Evolutionary conservation across 2,888 invertebrate species (phyloP), one percentile per base, ranked within the genome.

Genomic region (Oegoconia quadripuncta): DNA sequence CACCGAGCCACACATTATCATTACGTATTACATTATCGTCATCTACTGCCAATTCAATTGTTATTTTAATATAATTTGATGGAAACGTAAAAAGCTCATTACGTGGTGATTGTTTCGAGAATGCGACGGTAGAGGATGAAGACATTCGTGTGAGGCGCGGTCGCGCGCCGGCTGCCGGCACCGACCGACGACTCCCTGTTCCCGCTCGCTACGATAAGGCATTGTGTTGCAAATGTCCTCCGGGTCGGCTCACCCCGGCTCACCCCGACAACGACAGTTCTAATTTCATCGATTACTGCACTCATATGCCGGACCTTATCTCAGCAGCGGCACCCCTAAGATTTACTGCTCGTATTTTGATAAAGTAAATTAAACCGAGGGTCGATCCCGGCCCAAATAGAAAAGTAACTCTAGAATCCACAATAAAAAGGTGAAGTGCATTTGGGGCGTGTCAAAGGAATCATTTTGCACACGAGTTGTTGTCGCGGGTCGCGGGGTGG

Each of bases 381-480:
- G 17, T 14, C 27, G 17, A 12, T 12, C 34, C 34, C 36, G 34
- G 31, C 33, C 20, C 45, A 43, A 56, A 52, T 51, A 50, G 44
- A 47, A 55, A 50, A 49, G 47, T 47, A 46, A 36, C 39, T 41
- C 52, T 55, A 51, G 46, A 52, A 48, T 50, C 41, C 53, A 57
- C 57, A 61, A 64, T 64, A 58, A 52, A 52, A 57, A 58, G 55
- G 61, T 59, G 59, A 55, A 64, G 66, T 60, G 61, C 52, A 41
- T 46, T 41, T 49, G 65, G 66, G 62, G 65, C 66, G 66, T 65
- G 66, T 64, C 68, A 68, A 68, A 74, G 71, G 63, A 67, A 63
- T 64, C 69, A 65, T 71, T 72, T 71, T 58, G 67, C 64, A 60
- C 60, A 61, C 47, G 61, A 58, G 55, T 59, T 16, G 55, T 37